Conservation (phyloP, 2,113 vertebrate species). For the Mormyrus iriodes region DNA sequence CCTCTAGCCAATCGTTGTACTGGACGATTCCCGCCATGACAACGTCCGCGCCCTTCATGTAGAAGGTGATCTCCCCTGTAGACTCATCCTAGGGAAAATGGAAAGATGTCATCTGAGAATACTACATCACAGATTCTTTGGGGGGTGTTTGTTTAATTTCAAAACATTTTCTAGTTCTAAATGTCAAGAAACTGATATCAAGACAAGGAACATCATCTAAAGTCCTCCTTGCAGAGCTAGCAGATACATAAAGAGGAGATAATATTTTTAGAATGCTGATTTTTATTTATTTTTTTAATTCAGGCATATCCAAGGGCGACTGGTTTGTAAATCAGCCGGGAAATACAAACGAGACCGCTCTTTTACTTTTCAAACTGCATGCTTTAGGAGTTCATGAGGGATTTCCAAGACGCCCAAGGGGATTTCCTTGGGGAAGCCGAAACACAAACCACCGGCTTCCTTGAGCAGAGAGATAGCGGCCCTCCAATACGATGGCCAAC, state of each 20-base stretch:
- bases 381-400: slow-evolving; percentile 29
- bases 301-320: neutral
- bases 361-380: neutral
- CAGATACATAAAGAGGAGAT: neutral
- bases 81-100: slow-evolving; percentile 76
- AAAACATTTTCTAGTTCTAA: neutral
- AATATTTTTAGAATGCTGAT: neutral
- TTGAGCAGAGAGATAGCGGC: slow-evolving; percentile 46
- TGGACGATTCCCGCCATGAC: slow-evolving; percentile 95
- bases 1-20: slow-evolving; percentile 96
- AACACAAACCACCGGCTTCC: slow-evolving; percentile 60
- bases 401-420: slow-evolving; percentile 48
- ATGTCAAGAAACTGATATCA: neutral
- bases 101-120: neutral
- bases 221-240: neutral
- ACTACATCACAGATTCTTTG: neutral
- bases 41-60: slow-evolving; percentile 94
- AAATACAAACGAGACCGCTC: neutral
- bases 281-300: neutral
- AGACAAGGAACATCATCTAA: neutral
- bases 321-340: neutral
- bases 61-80: slow-evolving; percentile 89
- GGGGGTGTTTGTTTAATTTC: neutral
- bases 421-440: slow-evolving; percentile 60
- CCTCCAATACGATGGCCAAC: slow-evolving; percentile 52